phyloP scores from a whole-genome alignment of 2,797 vertebrate genomes.

The Myotis pilosus region DNA sequence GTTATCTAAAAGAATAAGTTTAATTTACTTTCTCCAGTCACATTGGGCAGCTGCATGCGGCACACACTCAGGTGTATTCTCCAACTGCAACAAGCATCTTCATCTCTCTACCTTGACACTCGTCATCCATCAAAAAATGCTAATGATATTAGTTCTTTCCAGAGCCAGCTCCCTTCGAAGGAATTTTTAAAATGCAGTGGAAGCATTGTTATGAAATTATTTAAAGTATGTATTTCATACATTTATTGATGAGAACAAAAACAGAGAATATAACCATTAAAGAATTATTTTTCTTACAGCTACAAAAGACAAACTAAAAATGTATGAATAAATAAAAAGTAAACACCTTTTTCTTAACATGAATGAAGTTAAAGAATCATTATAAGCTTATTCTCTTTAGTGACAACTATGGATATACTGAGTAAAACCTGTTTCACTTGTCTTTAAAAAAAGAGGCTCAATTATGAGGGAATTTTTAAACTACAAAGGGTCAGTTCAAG shows the following conservation, averaged over 20 bases:
- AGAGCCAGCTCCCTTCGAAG: constrained; percentile 22
- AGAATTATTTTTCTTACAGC: constrained; percentile 11
- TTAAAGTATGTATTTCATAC: constrained; percentile 50
- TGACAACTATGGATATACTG: background rate
- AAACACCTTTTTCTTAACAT: background rate
- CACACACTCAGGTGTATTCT: background rate
- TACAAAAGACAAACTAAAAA: background rate
- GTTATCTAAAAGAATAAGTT: background rate
- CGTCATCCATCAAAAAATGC: constrained; percentile 71
- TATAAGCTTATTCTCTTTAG: background rate
- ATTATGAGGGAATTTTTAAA: background rate
- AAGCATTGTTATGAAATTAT: constrained; percentile 53
- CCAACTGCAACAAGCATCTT: constrained; percentile 53
- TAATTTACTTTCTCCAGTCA: background rate
- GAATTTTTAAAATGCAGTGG: constrained; percentile 36
- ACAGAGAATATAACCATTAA: constrained; percentile 9
- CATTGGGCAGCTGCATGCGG: background rate
- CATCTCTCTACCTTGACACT: constrained; percentile 50
- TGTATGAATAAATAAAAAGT: background rate
- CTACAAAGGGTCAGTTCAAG: background rate
- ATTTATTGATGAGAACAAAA: constrained; percentile 57
- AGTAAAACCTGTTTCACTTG: background rate
- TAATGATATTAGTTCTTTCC: constrained; percentile 62
- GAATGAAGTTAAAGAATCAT: background rate
- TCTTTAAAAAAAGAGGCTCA: constrained; percentile 22